Evolutionary conservation across 2,113 vertebrate species (phyloP), one percentile per base, ranked within the genome.

Genomic region (Myotis davidii): DNA sequence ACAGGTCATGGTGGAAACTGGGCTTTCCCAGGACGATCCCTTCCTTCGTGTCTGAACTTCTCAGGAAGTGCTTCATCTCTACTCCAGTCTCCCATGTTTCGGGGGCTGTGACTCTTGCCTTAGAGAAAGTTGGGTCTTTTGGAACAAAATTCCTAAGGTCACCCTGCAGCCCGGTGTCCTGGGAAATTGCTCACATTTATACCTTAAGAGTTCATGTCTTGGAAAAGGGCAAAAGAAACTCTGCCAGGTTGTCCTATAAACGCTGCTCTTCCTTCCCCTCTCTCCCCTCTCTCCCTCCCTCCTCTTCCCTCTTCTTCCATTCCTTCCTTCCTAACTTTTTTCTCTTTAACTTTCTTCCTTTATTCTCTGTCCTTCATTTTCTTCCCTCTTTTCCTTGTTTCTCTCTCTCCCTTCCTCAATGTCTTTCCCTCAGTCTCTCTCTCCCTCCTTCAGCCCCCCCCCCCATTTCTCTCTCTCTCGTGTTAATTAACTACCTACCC

Each of bases 71-170:
- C 16, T 27, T 6, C 20, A 9, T 76, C 25, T 79, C 0, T 9
- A 23, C 37, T 76, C 37, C 21, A 29, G 59, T 32, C 16, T 23
- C 21, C 34, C 59, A 4, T 1, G 9, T 3, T 45, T 34, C 5
- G 0, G 23, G 3, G 10, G 6, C 21, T 74, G 23, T 7, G 37
- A 12, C 34, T 73, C 69, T 78, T n/a, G 64, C 3, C 32, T 88
- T 37, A 37, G 39, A 91, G 42, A 42, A 74, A 37, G 13, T 6
- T 32, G 29, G 11, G 16, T 76, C 48, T 87, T 86, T 34, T 59
- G 54, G 32, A 94, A 78, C 17, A 67, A 56, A 92, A 48, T 67
- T 69, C 16, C 56, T 79, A 85, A 95, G 72, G 48, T 93, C 20
- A 16, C 18, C 45, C 69, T 48, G 42, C 4, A 89, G n/a, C 37